These are phyloP conservation scores for Nylanderia fulva DNA, from an alignment of 1,140 invertebrate species.

Conservation along the genomic window DNA sequence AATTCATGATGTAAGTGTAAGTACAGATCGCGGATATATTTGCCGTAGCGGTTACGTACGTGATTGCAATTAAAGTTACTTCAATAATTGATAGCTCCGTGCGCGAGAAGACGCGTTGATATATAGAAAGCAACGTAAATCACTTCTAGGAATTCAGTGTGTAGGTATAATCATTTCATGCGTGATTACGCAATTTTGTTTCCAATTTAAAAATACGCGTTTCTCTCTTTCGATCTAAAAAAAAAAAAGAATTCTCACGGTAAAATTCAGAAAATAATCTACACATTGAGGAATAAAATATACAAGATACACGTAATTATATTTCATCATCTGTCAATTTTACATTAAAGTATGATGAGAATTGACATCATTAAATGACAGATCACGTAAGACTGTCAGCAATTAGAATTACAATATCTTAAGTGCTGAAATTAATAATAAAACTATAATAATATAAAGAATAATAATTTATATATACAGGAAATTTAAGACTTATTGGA, in stretches of 20 bases:
- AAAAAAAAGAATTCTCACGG: not conserved
- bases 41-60: constrained; percentile 29
- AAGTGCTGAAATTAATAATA: not conserved
- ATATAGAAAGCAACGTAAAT: constrained; percentile 27
- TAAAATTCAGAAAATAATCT: not conserved
- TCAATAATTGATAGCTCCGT: constrained; percentile 56
- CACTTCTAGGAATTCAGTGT: constrained; percentile 48
- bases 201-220: too few relatives aligned
- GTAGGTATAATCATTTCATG: constrained; percentile 18
- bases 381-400: not conserved
- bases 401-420: not conserved
- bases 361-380: not conserved
- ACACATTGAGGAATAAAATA: not conserved
- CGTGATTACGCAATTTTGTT: constrained; percentile 33
- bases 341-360: not conserved
- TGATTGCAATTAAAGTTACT: constrained; percentile 61
- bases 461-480: not conserved
- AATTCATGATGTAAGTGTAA: constrained; percentile 56
- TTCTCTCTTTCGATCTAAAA: not conserved
- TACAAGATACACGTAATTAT: not conserved
- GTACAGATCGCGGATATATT: constrained; percentile 55
- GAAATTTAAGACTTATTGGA: too few relatives aligned
- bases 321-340: not conserved
- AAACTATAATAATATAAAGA: not conserved
- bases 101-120: constrained; percentile 47